Evolutionary conservation across 2,113 vertebrate species (phyloP), one percentile per base, ranked within the genome.

Genomic region (Psittacus erithacus): DNA sequence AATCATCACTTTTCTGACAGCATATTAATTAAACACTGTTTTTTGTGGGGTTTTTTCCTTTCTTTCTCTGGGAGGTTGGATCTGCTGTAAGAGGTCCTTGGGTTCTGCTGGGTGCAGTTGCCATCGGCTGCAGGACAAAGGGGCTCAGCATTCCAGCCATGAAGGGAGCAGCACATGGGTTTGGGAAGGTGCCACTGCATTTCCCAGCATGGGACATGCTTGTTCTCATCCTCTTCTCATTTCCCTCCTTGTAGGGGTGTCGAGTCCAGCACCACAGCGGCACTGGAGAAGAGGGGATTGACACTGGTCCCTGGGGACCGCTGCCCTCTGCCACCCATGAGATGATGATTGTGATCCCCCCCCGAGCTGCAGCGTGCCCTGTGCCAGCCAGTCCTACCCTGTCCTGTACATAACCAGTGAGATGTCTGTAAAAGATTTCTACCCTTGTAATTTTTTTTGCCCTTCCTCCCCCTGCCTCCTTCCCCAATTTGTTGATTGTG

Each of bases 401-500:
- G 93, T 92, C 92, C 88, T 96, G 92, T 92, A 96, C 88, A 93
- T 95, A 97, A 96, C 87, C 92, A 94, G 60, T 79, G 94, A 93
- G 92, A 94, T 86, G 95, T 96, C 96, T 96, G 91, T 97, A 97
- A 96, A 96, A 95, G 93, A 94, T 96, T 97, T 93, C 88, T 83
- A 94, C 88, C 50, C 63, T 83, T 74, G 97, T 95, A 96, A 74
- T 95, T 97, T 97, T 79, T 86, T 75, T 83, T 39, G 16, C 35
- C 53, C 62, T 57, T 11, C 10, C 13, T 2, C 22, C 11, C 20
- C 10, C 16, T 35, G 11, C 29, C 6, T 35, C 33, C 88, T 89
- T 79, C 91, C 95, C 97, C 93, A 68, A 83, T 98, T 97, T 97
- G 97, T 97, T 97, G 95, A 96, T 95, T 97, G 97, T 98, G 97